Evolutionary conservation across 2,888 invertebrate species (phyloP).

Genomic region (Pediacus dermestoides): DNA sequence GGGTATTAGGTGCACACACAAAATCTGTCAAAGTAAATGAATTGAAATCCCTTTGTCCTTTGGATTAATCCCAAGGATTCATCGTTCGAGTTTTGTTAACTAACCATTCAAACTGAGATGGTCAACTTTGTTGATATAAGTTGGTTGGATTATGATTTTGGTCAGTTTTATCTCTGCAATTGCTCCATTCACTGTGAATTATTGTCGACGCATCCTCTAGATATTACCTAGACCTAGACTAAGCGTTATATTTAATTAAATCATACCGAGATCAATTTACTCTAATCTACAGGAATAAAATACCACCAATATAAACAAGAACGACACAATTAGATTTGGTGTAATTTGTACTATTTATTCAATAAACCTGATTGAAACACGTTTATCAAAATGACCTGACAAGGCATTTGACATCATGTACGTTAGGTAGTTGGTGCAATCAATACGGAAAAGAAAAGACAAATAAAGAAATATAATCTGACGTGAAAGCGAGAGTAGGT

Average conservation of each 20-base stretch:
- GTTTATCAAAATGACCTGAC: no score
- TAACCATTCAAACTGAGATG: slow-evolving; percentile 15
- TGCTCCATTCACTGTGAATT: no score
- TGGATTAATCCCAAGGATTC: slow-evolving; percentile 22
- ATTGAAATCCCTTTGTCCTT: slow-evolving; percentile 40
- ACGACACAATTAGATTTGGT: no score
- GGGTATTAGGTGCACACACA: slow-evolving; percentile 35
- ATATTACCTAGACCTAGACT: no score
- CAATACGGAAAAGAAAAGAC: slow-evolving; percentile 14
- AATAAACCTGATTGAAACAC: no score
- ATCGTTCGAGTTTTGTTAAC: slow-evolving; percentile 18
- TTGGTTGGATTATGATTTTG: slow-evolving; percentile 19
- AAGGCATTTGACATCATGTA: no score
- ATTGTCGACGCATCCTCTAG: no score
- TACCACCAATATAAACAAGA: no score
- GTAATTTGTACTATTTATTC: no score
- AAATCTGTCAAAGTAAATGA: slow-evolving; percentile 40
- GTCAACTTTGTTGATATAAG: slow-evolving; percentile 19
- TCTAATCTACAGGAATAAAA: no score
- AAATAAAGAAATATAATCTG: slow-evolving; percentile 38
- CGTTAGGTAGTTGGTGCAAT: neutral
- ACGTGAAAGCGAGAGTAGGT: slow-evolving; percentile 29
- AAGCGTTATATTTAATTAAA: no score
- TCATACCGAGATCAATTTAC: no score
- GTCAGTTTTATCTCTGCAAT: slow-evolving; percentile 15